Conservation (phyloP, 2,797 vertebrate species). For the Staurois parvus region DNA sequence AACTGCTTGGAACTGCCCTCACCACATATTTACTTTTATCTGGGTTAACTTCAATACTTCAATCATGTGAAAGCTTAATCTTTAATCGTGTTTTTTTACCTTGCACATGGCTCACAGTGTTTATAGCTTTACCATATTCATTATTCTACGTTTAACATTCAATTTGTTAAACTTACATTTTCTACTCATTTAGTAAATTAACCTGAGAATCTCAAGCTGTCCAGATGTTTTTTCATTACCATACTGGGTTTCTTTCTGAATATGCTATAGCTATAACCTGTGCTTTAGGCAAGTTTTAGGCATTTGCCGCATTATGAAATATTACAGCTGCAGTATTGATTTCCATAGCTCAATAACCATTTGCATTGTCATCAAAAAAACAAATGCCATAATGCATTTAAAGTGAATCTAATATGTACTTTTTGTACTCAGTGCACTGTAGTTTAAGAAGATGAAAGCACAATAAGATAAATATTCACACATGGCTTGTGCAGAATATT, state of each 20-base stretch:
- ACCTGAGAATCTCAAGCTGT: neutral
- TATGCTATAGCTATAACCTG: neutral
- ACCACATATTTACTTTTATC: neutral
- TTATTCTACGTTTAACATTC: neutral
- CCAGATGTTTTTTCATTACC: neutral
- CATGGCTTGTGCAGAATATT: constrained; percentile 23
- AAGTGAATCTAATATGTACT: constrained; percentile 42
- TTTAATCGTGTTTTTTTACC: no score
- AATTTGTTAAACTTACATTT: neutral
- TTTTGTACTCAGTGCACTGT: constrained; percentile 33
- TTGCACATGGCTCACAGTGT: no score
- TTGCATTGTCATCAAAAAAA: constrained; percentile 53
- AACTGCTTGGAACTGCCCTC: neutral
- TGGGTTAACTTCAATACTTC: no score
- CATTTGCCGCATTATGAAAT: neutral
- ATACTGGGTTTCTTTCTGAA: neutral
- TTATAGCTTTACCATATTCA: neutral
- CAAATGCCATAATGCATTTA: constrained; percentile 40
- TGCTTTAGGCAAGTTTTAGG: constrained; percentile 1
- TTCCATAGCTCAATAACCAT: neutral
- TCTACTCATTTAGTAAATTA: neutral
- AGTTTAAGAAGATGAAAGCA: constrained; percentile 22
- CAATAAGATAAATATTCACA: constrained; percentile 51
- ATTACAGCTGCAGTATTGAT: constrained; percentile 10
- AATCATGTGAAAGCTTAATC: neutral